Base-by-base conservation (phyloP, 2,113 vertebrate species). In the Plecotus auritus region DNA sequence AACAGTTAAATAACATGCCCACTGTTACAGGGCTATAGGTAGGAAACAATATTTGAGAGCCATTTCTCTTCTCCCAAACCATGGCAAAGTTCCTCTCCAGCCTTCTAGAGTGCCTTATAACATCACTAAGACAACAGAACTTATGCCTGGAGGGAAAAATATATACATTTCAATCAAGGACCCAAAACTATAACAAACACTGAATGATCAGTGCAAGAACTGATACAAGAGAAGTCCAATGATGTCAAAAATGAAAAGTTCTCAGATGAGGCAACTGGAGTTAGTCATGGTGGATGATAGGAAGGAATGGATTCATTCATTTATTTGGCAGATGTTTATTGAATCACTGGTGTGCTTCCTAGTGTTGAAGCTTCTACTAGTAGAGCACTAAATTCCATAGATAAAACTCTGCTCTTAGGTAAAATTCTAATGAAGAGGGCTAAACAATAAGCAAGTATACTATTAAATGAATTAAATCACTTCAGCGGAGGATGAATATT, bases 1-100 rank as follows among this genome's bases (percentile, higher is more conserved):
- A 94, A 32, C n/a, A 49, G 89, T 45, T 59, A 96, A 78, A 16
- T 40, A 70, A 90, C 81, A 78, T 96, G 72, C 49, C 82, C 73
- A 61, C 42, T 80, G 66, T 82, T 26, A 35, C 56, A 93, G 86
- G 4, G 40, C 18, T 47, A 0, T 35, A 18, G 1, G 13, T 7
- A 61, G 12, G 12, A 18, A 28, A 74, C 13, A 74, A 8, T 51
- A 97, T 54, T 17, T 96, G 12, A 66, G 73, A 4, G 17, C 7
- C 7, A 17, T 80, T 23, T 32, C 8, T 94, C 12, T 40, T 74
- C 9, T 80, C 59, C 28, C 17, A 88, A 91, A 66, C 54, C 45
- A 61, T 14, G 30, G 42, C 2, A 74, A 42, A 37, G 2, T 73
- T 59, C 22, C 7, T 90, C 12, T 51, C 14, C 1, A 35, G 26